A percentile compares a stretch with the other conserved stretches of the same genome.
phyloP scores from a whole-genome alignment of 2,113 vertebrate genomes.

The Psettodes erumei region DNA sequence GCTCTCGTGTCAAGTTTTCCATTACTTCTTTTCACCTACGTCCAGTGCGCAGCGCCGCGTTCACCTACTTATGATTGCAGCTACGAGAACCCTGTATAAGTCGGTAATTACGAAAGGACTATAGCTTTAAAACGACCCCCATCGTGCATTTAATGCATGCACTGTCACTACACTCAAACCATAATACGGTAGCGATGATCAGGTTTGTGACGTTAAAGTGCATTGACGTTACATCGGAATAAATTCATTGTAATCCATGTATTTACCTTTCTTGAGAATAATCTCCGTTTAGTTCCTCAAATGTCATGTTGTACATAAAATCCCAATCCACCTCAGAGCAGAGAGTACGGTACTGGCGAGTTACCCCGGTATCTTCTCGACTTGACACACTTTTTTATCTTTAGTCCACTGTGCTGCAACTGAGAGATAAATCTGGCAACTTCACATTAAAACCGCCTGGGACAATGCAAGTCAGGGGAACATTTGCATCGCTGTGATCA shows the following conservation, averaged over 20 bases:
- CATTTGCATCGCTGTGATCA: slow-evolving; percentile 53
- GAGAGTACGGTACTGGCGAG: background rate
- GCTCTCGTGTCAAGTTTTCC: too few species aligned
- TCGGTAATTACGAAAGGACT: background rate
- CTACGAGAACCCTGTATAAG: background rate
- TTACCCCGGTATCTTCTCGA: slow-evolving; percentile 41
- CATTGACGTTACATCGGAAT: background rate
- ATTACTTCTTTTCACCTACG: background rate
- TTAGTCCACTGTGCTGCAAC: slow-evolving; percentile 44
- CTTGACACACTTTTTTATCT: slow-evolving; percentile 5
- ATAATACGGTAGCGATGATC: background rate
- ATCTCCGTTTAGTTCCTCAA: slow-evolving; percentile 80
- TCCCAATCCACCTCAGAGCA: slow-evolving; percentile 55
- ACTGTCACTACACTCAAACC: background rate
- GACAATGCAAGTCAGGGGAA: slow-evolving; percentile 15
- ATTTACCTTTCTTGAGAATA: slow-evolving; percentile 80
- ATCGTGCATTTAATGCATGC: slow-evolving; percentile 7
- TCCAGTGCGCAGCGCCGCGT: background rate
- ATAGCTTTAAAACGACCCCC: fast-evolving
- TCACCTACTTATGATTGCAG: background rate
- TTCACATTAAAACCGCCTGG: slow-evolving; percentile 61
- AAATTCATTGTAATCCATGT: background rate
- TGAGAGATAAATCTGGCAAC: slow-evolving; percentile 63
- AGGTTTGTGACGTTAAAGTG: background rate
- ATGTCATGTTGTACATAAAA: slow-evolving; percentile 81